phyloP scores from a whole-genome alignment of 2,888 invertebrate genomes.

The Metellina segmentata region DNA sequence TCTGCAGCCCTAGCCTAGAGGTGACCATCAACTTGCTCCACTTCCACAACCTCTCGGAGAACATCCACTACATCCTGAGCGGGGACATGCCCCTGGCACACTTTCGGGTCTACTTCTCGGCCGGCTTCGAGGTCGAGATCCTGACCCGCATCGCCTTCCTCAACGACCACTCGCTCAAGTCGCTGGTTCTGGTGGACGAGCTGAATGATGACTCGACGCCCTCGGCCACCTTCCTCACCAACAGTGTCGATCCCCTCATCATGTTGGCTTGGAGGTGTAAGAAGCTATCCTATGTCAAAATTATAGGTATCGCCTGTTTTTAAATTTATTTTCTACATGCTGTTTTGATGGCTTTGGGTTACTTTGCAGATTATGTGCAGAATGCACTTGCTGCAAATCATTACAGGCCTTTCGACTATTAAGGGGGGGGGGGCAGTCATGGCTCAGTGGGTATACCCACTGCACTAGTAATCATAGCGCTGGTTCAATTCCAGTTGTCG shows the following conservation, averaged over 20 bases:
- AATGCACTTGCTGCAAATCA: neutral
- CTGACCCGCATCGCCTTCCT: slow-evolving; percentile 83
- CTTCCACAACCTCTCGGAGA: slow-evolving; percentile 86
- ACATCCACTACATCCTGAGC: slow-evolving; percentile 85
- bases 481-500: no score
- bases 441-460: no score
- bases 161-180: slow-evolving; percentile 82
- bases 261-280: slow-evolving; percentile 86
- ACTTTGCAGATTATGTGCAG: neutral
- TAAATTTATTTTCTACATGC: neutral
- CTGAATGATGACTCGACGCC: slow-evolving; percentile 75
- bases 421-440: neutral
- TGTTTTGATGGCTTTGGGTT: neutral
- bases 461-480: no score
- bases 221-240: slow-evolving; percentile 73
- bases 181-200: slow-evolving; percentile 85
- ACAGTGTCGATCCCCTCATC: slow-evolving; percentile 84
- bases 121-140: slow-evolving; percentile 85
- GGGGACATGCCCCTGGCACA: slow-evolving; percentile 88
- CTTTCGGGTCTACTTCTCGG: slow-evolving; percentile 86
- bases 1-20: slow-evolving; percentile 83
- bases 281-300: slow-evolving; percentile 84
- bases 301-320: slow-evolving; percentile 82
- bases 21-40: slow-evolving; percentile 86
- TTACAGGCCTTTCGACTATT: neutral